Percentiles rank a stretch among this genome's conserved stretches.
These are phyloP conservation scores for Carassius carassius DNA, from an alignment of 2,113 vertebrate genomes.

Conservation along the genomic window DNA sequence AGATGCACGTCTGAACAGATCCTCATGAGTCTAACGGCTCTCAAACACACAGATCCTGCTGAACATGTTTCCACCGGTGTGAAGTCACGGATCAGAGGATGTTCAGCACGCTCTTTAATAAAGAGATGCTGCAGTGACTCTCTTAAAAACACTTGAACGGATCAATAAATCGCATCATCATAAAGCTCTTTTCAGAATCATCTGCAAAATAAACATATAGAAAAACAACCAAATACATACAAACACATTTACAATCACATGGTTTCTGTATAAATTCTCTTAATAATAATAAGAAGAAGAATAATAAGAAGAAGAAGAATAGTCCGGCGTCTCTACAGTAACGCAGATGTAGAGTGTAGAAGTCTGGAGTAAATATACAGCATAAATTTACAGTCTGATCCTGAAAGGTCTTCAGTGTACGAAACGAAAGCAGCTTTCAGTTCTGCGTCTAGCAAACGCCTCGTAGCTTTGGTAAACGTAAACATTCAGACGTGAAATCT, in stretches of 20 bases:
- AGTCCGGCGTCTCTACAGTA: background rate
- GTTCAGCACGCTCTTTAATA: background rate
- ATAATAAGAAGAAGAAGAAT: background rate
- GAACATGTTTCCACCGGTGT: background rate
- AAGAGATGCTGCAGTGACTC: background rate
- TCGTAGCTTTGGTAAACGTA: background rate
- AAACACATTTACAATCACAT: background rate
- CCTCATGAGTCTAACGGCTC: background rate
- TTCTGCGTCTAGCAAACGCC: too few relatives aligned
- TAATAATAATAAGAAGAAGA: background rate
- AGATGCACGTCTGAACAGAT: constrained; percentile 7
- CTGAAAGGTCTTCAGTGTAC: background rate
- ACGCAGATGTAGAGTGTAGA: background rate
- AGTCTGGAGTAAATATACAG: background rate
- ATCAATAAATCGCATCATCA: background rate
- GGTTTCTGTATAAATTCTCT: background rate
- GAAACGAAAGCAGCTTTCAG: background rate
- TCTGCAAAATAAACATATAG: background rate
- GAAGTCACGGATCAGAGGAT: background rate
- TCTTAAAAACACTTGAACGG: background rate
- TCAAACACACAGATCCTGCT: background rate
- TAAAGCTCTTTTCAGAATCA: background rate
- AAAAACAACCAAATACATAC: background rate
- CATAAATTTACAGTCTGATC: background rate
- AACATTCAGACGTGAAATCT: background rate